A percentile compares a stretch with the other conserved stretches of the same genome.
Conservation (phyloP, 1,140 invertebrate genomes). For the Hycleus cichorii region DNA sequence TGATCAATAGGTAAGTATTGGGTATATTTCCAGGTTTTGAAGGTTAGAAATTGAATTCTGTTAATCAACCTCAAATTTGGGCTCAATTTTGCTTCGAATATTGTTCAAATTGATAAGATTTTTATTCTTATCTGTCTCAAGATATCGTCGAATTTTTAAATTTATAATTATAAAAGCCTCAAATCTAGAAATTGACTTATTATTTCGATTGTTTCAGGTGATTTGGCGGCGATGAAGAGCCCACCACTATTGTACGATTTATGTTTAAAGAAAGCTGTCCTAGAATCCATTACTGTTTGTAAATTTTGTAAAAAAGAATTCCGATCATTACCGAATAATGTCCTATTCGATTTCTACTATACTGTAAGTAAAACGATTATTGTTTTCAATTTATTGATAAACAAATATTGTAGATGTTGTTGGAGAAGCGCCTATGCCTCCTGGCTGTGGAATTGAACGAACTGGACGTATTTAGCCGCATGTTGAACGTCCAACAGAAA, state of each 20-base stretch:
- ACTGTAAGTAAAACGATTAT: constrained; percentile 45
- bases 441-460: constrained; percentile 57
- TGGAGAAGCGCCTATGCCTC: constrained; percentile 26
- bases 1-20: no score
- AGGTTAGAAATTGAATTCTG: no score
- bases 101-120: no score
- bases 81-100: no score
- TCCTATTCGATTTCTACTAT: constrained; percentile 59
- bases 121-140: no score
- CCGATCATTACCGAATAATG: constrained; percentile 46
- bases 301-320: constrained; percentile 26
- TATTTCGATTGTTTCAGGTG: no score
- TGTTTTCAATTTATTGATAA: constrained; percentile 1
- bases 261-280: constrained; percentile 20
- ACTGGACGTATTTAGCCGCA: constrained; percentile 61
- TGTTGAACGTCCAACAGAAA: constrained; percentile 63
- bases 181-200: no score
- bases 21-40: no score
- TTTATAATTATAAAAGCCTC: no score
- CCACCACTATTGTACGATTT: constrained; percentile 20
- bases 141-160: no score
- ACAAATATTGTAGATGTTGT: constrained; percentile 26
- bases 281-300: background rate
- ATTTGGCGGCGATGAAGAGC: background rate
- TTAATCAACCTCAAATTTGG: no score